Evolutionary conservation across 1,140 invertebrate species (phyloP).

Genomic region (Calephelis nemesis): DNA sequence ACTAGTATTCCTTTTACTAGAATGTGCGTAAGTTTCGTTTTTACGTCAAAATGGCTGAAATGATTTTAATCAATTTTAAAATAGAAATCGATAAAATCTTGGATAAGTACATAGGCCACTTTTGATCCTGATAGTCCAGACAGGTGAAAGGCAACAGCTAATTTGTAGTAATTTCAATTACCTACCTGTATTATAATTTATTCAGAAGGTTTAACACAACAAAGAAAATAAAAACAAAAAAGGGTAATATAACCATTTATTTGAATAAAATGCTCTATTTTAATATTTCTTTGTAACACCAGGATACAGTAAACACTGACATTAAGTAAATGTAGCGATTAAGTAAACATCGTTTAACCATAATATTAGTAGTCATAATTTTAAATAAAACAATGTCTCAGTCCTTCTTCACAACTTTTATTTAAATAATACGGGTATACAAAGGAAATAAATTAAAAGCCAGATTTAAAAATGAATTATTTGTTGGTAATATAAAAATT

Average conservation of each 20-base stretch:
- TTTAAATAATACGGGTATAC: constrained; percentile 77
- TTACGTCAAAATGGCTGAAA: too few species aligned
- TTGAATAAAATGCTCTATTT: constrained; percentile 73
- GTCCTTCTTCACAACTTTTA: constrained; percentile 71
- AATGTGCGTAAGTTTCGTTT: too few species aligned
- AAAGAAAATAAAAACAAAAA: constrained; percentile 54
- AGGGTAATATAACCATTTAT: constrained; percentile 76
- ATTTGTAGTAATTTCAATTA: too few species aligned
- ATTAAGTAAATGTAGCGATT: constrained; percentile 62
- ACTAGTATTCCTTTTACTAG: too few species aligned
- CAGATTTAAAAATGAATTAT: constrained; percentile 72
- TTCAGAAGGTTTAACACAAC: neutral
- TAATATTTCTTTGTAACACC: constrained; percentile 75
- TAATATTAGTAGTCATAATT: constrained; percentile 45
- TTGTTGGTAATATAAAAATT: constrained; percentile 78
- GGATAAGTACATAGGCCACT: too few species aligned
- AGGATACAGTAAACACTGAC: constrained; percentile 70
- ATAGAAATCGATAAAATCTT: too few species aligned
- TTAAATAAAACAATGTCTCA: constrained; percentile 69
- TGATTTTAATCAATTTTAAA: too few species aligned
- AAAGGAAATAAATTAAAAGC: constrained; percentile 78
- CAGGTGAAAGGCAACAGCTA: too few species aligned
- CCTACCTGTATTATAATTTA: too few species aligned
- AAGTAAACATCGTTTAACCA: constrained; percentile 58
- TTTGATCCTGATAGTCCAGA: too few species aligned